phyloP scores from a whole-genome alignment of 2,797 vertebrate genomes.

The Parauchenoglanis ngamensis region DNA sequence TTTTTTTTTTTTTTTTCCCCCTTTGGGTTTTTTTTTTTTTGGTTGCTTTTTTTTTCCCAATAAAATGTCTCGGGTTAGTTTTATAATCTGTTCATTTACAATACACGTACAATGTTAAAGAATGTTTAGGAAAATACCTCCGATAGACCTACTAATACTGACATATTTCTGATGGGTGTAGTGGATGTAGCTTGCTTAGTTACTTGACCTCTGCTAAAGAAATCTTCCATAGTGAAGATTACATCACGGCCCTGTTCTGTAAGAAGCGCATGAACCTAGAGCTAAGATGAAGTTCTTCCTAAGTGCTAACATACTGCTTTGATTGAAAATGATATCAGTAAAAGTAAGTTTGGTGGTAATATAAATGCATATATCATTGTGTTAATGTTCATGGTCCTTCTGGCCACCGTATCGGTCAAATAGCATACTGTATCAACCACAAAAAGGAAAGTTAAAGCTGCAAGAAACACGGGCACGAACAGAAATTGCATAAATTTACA shows the following conservation, averaged over 20 bases:
- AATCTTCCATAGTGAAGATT: constrained; percentile 86
- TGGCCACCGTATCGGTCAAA: constrained; percentile 43
- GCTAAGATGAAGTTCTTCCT: constrained; percentile 44
- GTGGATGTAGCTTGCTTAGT: constrained; percentile 84
- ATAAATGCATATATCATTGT: constrained; percentile 53
- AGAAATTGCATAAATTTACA: constrained; percentile 97
- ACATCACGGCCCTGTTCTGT: constrained; percentile 74
- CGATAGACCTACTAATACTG: constrained; percentile 86
- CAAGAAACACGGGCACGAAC: constrained; percentile 79
- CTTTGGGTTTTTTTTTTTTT: constrained; percentile 68
- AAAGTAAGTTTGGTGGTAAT: constrained; percentile 53
- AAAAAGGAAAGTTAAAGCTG: constrained; percentile 79
- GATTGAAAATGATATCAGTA: constrained; percentile 51
- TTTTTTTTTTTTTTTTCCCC: constrained; percentile 80
- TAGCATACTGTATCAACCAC: constrained; percentile 52
- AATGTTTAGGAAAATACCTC: constrained; percentile 93
- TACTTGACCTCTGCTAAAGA: constrained; percentile 82
- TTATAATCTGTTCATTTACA: constrained; percentile 99
- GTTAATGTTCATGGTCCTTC: constrained; percentile 52
- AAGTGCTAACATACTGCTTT: constrained; percentile 58
- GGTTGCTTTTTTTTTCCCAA: constrained; percentile 53
- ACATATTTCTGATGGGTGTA: constrained; percentile 89
- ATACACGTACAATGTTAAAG: constrained; percentile 97
- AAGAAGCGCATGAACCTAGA: constrained; percentile 37
- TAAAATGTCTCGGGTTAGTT: constrained; percentile 90